phyloP scores from a whole-genome alignment of 2,797 vertebrate species.

The Serranus cabrilla region DNA sequence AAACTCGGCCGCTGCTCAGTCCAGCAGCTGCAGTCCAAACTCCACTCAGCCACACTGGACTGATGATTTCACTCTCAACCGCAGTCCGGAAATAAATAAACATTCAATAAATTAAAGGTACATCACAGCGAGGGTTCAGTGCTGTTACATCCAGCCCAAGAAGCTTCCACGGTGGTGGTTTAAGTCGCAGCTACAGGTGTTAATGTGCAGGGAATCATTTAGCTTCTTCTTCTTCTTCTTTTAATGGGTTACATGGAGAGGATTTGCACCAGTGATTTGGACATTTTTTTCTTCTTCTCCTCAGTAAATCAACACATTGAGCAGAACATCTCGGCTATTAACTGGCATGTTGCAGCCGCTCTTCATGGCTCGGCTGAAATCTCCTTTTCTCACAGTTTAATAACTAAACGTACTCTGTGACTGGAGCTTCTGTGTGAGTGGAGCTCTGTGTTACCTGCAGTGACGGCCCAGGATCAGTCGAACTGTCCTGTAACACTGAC shows the following conservation, averaged over 20 bases:
- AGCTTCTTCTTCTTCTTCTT: not conserved
- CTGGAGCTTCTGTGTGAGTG: not conserved
- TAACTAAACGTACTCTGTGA: not conserved
- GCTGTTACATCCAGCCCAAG: not conserved
- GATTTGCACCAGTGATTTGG: not conserved
- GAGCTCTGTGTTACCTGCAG: not conserved
- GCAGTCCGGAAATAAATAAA: conserved; percentile 43
- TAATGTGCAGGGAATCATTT: not conserved
- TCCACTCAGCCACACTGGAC: no score
- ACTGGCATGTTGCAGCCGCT: not conserved
- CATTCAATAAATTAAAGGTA: conserved; percentile 43
- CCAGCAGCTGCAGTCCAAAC: not conserved
- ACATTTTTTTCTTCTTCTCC: not conserved
- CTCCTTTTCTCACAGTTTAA: not conserved
- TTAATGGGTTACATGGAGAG: not conserved
- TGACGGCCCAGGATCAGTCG: not conserved
- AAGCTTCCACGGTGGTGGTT: not conserved
- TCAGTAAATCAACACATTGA: not conserved
- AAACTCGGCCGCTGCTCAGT: not conserved
- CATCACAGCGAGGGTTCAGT: not conserved
- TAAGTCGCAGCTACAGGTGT: not conserved
- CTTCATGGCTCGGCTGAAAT: not conserved
- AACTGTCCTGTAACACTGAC: not conserved
- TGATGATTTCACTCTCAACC: not conserved
- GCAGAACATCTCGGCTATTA: not conserved